A percentile compares a stretch with the other conserved stretches of the same genome.
These are phyloP conservation scores for Nomada fucata DNA, from an alignment of 2,888 invertebrate species.

Conservation along the genomic window DNA sequence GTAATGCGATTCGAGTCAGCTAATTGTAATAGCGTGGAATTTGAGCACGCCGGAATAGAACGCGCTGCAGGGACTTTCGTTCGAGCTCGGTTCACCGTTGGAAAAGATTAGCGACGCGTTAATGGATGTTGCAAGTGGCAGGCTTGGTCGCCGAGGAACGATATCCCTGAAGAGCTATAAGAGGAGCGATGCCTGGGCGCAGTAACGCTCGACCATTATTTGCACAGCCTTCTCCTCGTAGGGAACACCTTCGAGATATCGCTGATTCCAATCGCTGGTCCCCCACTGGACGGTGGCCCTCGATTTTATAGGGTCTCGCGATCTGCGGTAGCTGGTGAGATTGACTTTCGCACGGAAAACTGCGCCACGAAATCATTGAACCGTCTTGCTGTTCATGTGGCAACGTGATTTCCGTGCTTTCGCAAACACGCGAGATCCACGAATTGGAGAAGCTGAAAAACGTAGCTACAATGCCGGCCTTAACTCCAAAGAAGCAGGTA, in stretches of 20 bases:
- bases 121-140: constrained; percentile 54
- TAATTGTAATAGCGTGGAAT: constrained; percentile 3
- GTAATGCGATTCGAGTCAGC: not conserved
- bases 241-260: constrained; percentile 53
- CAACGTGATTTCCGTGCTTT: constrained; percentile 45
- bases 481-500: constrained; percentile 5
- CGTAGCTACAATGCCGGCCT: not conserved
- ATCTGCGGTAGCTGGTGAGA: constrained; percentile 46
- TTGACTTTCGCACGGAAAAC: constrained; percentile 59
- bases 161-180: constrained; percentile 63
- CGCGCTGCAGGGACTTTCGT: not conserved
- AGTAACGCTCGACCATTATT: constrained; percentile 59
- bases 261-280: constrained; percentile 33
- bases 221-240: constrained; percentile 68
- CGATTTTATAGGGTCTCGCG: constrained; percentile 65
- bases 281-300: constrained; percentile 43
- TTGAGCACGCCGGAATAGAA: not conserved
- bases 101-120: constrained; percentile 27
- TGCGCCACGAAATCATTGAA: constrained; percentile 43
- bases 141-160: constrained; percentile 42
- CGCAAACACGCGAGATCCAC: constrained; percentile 14
- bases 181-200: constrained; percentile 38
- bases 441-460: not conserved
- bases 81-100: not conserved
- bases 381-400: constrained; percentile 45